Evolutionary conservation across 2,113 vertebrate genomes (phyloP), one percentile per base, ranked within the genome.

Genomic region (Pedetes capensis): DNA sequence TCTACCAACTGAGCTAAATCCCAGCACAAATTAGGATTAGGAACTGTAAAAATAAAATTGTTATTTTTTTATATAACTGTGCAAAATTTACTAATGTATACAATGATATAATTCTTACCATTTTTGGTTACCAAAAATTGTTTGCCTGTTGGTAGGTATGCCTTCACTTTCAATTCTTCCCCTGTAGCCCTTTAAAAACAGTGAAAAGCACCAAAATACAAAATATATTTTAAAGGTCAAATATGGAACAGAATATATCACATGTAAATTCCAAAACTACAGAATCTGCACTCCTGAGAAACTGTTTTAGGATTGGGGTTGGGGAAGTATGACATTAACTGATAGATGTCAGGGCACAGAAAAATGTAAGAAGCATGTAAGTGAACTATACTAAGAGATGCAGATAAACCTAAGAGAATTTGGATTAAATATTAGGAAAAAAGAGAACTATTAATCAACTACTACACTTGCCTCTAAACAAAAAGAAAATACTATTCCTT

Each of bases 81-180:
- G 11, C 14, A 92, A 93, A 80, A 61, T 66, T 64, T 80, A 93
- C 27, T 78, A 90, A 93, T 53, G 32, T 63, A 95, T 44, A n/a
- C 12, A 72, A 91, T 61, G 39, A 61, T 12, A 61, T 39, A 92
- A 93, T 81, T 82, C 98, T 98, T 98, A 99, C 99, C 99, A 97
- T 99, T 99, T 98, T 99, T 99, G 37, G 99, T 99, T 97, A 99
- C 98, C 95, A 99, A 99, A 96, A 99, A 99, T 97, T 99, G 99
- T 98, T 99, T 99, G 92, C 99, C 99, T 92, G 98, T 98, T 23
- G 99, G 99, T 64, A 99, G 98, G 93, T 99, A 99, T 27, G 99
- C 98, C 97, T 99, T 99, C 97, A 99, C 99, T 98, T 99, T 99
- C 13, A 98, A 97, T 96, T 99, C 99, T 98, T 99, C 99, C 88